Base-by-base conservation (phyloP, 35 echinoderm and acorn worm genomes). In the Heliocidaris erythrogramma region DNA sequence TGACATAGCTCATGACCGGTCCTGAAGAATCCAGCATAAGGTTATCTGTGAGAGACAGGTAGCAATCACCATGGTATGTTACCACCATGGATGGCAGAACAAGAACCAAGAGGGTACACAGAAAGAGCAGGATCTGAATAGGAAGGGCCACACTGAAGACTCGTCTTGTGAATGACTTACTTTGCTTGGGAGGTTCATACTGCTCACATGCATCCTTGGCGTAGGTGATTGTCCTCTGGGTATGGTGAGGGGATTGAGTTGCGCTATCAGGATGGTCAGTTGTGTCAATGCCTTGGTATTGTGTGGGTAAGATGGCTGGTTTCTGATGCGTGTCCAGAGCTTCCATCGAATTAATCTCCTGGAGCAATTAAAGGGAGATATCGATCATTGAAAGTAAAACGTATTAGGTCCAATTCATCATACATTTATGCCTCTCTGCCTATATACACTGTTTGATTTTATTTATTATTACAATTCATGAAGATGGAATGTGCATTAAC, bases 21-120 rank as follows among this genome's bases (percentile, higher is more conserved):
- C 92, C 94, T 18, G 93, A 94, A 21, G 96, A 95, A 78, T 97
- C 93, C 17, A 97, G 92, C 69, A 99, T 69, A 7, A 97, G 50
- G 31, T 97, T 96, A 88, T 99, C 97, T 5, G 94, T 96, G 47
- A 99, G 93, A 18, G 97, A 99, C 48, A 97, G 30, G 88, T 94
- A 94, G 53, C 97, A 97, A 5, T 99, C 98, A 31, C 98, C 96
- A 12, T 94, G 94, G 24, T 93, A 59, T 4, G 84, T 94, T 49
- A 96, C 94, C 30, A 99, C 92, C 13, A 99, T 95, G 47, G 97
- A 89, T 2, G 98, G 98, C 12, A 99, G 86, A 2, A 99, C 85
- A 21, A 99, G 16, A 30, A 99, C 92, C 29, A 97, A 65, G 60
- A 99, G 47, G 85, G 96, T 94, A 71, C 92, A 99, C 13, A 99